Conservation (phyloP, 2,113 vertebrate genomes). For the Pogona vitticeps region DNA sequence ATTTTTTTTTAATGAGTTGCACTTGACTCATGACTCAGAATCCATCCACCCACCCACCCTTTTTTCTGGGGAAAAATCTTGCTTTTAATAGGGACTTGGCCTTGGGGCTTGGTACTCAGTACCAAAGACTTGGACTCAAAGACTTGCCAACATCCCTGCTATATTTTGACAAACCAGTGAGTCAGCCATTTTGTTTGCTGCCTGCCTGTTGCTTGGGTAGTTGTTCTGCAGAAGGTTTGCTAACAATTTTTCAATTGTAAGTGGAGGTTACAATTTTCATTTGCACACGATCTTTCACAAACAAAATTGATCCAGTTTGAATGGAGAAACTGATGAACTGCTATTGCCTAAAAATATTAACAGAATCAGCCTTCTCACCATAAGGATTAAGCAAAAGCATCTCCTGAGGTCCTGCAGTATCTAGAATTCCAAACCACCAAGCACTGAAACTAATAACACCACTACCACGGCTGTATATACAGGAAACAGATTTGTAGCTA, state of each 20-base stretch:
- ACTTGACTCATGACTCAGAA: too few species aligned
- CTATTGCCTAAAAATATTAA: background rate
- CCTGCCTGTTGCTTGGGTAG: background rate
- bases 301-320: background rate
- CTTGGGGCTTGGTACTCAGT: too few species aligned
- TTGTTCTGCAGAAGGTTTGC: background rate
- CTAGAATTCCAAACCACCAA: background rate
- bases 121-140: too few species aligned
- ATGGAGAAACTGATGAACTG: background rate
- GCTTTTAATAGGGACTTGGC: too few species aligned
- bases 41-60: too few species aligned
- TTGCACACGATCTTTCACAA: too few species aligned
- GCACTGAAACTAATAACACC: background rate
- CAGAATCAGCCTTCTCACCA: background rate
- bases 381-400: background rate
- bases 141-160: too few species aligned
- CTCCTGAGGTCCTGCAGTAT: background rate
- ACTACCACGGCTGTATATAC: background rate
- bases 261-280: background rate
- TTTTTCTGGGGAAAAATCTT: too few species aligned
- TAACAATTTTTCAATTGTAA: background rate
- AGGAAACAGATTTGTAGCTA: background rate
- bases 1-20: too few species aligned
- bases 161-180: background rate
- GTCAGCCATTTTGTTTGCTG: background rate